These are phyloP conservation scores for Cordilura impudica DNA, from an alignment of 2,888 invertebrate genomes.

Conservation along the genomic window DNA sequence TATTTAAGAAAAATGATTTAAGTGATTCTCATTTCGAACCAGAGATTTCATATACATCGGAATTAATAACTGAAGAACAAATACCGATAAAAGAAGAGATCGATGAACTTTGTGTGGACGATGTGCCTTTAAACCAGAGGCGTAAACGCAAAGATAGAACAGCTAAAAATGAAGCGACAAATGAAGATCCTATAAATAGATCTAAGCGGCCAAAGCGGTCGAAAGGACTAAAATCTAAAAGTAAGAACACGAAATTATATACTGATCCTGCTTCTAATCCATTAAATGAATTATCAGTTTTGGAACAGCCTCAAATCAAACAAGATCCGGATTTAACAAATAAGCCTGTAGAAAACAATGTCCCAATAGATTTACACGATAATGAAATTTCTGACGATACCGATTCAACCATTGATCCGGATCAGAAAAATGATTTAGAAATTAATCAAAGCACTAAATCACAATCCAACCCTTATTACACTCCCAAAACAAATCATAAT, in stretches of 20 bases:
- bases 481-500: slow-evolving; percentile 61
- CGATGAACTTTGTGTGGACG: not conserved
- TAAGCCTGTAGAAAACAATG: not conserved
- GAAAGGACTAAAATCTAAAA: not conserved
- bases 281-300: not conserved
- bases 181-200: not conserved
- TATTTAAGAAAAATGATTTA: not conserved
- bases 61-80: not conserved
- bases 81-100: not conserved
- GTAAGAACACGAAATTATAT: not conserved
- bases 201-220: not conserved
- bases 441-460: not conserved
- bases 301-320: not conserved
- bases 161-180: not conserved
- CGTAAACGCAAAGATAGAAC: not conserved
- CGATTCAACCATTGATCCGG: not conserved
- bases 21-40: not conserved
- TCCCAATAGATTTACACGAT: not conserved
- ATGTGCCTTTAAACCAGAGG: not conserved
- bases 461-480: not conserved
- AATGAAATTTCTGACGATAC: not conserved
- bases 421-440: not conserved
- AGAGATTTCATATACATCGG: not conserved
- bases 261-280: not conserved
- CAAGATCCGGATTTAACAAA: not conserved